These are phyloP conservation scores for Platalea minor DNA, from an alignment of 2,797 vertebrate species.

Conservation along the genomic window DNA sequence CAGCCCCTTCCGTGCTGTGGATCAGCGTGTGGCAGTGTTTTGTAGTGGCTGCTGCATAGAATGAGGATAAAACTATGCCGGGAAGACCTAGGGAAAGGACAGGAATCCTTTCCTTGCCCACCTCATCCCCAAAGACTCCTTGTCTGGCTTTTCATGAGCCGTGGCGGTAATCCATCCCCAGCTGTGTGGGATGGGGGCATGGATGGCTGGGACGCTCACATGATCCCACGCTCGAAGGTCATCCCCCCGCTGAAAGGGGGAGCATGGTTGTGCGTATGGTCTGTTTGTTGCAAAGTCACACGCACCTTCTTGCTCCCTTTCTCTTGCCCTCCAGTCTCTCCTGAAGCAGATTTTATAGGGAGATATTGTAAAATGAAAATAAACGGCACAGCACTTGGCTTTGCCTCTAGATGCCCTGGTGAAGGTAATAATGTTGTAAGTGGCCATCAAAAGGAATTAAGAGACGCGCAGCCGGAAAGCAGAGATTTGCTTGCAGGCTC, in stretches of 20 bases:
- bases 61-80: rapidly evolving
- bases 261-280: rapidly evolving
- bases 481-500: slow-evolving; percentile 64
- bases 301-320: not conserved
- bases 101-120: not conserved
- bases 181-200: rapidly evolving
- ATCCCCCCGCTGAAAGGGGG: not conserved
- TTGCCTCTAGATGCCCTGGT: slow-evolving; percentile 60
- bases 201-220: rapidly evolving
- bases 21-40: rapidly evolving
- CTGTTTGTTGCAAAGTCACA: not conserved
- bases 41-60: rapidly evolving
- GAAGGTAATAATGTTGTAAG: slow-evolving; percentile 70
- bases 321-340: not conserved
- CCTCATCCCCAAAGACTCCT: not conserved
- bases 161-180: not conserved
- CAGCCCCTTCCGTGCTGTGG: not conserved
- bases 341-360: slow-evolving; percentile 25
- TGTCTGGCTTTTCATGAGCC: not conserved
- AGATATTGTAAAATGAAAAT: slow-evolving; percentile 44
- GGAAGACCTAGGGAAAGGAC: not conserved
- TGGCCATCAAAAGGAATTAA: slow-evolving; percentile 72
- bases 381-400: slow-evolving; percentile 44
- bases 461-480: slow-evolving; percentile 63
- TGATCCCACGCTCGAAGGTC: rapidly evolving